Conservation (phyloP, 2,113 vertebrate species). For the Cephalopholis sonnerati region DNA sequence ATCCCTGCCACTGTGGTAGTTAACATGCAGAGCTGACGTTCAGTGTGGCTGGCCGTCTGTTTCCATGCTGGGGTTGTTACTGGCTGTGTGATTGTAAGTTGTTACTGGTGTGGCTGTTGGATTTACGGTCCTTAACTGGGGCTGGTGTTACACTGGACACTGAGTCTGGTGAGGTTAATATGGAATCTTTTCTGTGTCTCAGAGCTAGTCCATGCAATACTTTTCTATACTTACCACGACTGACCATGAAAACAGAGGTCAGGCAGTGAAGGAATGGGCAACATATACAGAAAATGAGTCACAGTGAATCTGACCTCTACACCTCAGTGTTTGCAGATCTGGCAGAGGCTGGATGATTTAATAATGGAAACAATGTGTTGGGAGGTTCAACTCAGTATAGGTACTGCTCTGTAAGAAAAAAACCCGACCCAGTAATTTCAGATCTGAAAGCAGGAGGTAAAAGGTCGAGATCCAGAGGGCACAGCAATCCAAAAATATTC, state of each 20-base stretch:
- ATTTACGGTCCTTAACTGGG: constrained; percentile 1
- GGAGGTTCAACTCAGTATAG: neutral
- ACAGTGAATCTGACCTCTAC: constrained; percentile 15
- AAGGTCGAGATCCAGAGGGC: constrained; percentile 26
- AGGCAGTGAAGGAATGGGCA: constrained; percentile 70
- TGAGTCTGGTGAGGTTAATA: constrained; percentile 73
- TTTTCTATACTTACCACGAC: constrained; percentile 77
- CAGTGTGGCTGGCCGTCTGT: constrained; percentile 33
- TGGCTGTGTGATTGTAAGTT: constrained; percentile 58
- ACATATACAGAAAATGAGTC: neutral
- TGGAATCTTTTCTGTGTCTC: constrained; percentile 21
- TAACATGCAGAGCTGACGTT: constrained; percentile 76
- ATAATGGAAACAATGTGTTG: neutral
- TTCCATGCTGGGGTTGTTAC: constrained; percentile 77
- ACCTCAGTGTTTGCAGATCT: constrained; percentile 48
- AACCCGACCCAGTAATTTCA: constrained; percentile 2
- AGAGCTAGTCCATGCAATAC: constrained; percentile 79
- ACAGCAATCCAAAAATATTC: constrained; percentile 22
- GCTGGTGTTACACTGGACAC: constrained; percentile 44
- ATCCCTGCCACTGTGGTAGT: constrained; percentile 53
- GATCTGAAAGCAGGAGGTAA: constrained; percentile 51
- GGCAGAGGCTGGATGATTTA: neutral
- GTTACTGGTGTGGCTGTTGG: constrained; percentile 56
- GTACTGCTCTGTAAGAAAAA: neutral
- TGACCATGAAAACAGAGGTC: constrained; percentile 69